phyloP scores from a whole-genome alignment of 2,888 invertebrate species.

The Drosophila rellima region DNA sequence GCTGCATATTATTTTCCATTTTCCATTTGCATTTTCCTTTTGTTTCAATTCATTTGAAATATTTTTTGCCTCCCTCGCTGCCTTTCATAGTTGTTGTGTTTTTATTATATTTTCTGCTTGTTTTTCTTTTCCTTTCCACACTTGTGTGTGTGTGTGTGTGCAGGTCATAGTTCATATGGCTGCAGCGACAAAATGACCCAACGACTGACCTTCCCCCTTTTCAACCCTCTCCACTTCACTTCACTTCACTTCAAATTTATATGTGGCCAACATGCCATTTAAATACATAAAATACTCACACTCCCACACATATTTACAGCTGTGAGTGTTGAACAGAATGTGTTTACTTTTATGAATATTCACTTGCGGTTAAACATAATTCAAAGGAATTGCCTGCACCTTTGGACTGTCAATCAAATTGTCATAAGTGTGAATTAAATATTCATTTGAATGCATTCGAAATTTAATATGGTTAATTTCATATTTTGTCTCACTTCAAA shows the following conservation, averaged over 20 bases:
- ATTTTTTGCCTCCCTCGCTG: slow-evolving; percentile 26
- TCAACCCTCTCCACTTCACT: not conserved
- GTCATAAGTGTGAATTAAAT: slow-evolving; percentile 9
- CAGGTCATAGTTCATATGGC: slow-evolving; percentile 49
- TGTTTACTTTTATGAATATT: slow-evolving; percentile 23
- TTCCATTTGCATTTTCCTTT: slow-evolving; percentile 65
- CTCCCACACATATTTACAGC: slow-evolving; percentile 4
- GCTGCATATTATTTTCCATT: slow-evolving; percentile 66
- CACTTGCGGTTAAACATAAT: slow-evolving; percentile 31
- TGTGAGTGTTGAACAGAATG: slow-evolving; percentile 7
- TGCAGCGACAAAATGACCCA: slow-evolving; percentile 34
- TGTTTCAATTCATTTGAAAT: slow-evolving; percentile 73
- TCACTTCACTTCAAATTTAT: slow-evolving; percentile 20
- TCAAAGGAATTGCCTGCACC: slow-evolving; percentile 13
- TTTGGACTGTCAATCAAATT: slow-evolving; percentile 30
- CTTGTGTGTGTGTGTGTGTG: slow-evolving; percentile 23
- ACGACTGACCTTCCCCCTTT: slow-evolving; percentile 30
- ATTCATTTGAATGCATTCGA: slow-evolving; percentile 8
- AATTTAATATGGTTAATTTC: slow-evolving; percentile 11
- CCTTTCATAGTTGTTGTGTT: slow-evolving; percentile 22
- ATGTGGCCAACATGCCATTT: slow-evolving; percentile 58
- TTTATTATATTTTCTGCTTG: slow-evolving; percentile 45
- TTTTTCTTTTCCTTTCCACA: too few relatives aligned
- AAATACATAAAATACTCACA: slow-evolving; percentile 41
- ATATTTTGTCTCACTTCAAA: not conserved